Evolutionary conservation across 2,797 vertebrate species (phyloP), one percentile per base, ranked within the genome.

Genomic region (Selene dorsalis): DNA sequence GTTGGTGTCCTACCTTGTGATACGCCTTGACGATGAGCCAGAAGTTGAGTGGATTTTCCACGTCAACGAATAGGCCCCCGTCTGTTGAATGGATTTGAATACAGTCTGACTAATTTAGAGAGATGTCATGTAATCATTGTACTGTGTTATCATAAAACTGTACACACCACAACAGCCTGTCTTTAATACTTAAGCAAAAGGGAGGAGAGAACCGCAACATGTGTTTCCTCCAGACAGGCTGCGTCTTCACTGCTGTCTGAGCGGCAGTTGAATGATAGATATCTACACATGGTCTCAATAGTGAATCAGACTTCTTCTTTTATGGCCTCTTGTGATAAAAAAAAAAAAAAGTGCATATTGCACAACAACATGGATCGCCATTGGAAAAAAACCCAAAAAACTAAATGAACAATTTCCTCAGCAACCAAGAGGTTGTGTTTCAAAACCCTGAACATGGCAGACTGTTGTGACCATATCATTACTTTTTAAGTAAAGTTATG

Each of bases 21-120:
- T 99, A 14, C 96, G 91, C 76, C 92, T 97, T 74, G 96, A 96
- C 7, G 96, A 98, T 1, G 96, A 96, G 43, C 97, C 96, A 1
- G 96, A 96, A 55, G 91, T 99, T 0, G 97, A 98, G 20, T 97
- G 97, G 95, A 93, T 4, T 81, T 94, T 95, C 24, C 52, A 93
- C 1, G 17, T 87, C 11, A 81, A 91, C 0, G 88, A 93, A 16
- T 92, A 90, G 72, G 10, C n/a, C 11, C 11, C 4, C 1, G 11
- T 32, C 22, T 28, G 1, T 35, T 57, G 28, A 22, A 63, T 18
- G 6, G 14, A 16, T 4, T 43, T 52, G 6, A 52, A 3, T 20
- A 22, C 10, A 41, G 7, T 56, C 18, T 58, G 0, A 45, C 30
- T 4, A 63, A 48, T 18, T 30, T 4, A 57, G 7, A 8, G 7